These are phyloP conservation scores for Caenorhabditis remanei DNA, from an alignment of 1,140 invertebrate genomes.

Conservation along the genomic window DNA sequence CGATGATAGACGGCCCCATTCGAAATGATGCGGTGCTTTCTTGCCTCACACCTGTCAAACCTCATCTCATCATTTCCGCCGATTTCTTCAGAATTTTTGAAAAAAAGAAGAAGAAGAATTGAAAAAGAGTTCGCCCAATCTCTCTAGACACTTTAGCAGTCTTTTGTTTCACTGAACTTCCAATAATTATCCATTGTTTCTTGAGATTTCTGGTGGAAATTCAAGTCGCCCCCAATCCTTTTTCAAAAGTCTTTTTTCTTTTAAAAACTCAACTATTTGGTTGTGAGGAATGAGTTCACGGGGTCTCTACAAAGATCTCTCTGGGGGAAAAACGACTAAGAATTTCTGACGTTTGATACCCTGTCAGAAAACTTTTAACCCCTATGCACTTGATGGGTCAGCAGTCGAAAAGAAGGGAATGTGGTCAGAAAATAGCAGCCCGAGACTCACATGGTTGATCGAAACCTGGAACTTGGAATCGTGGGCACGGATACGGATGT, in stretches of 20 bases:
- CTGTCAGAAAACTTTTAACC: conserved; percentile 43
- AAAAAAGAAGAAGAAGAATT: background rate
- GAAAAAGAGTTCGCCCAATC: background rate
- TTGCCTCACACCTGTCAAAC: conserved; percentile 26
- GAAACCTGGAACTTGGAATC: conserved; percentile 65
- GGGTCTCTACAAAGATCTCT: background rate
- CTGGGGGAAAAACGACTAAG: background rate
- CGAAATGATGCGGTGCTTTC: background rate
- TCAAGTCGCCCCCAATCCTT: background rate
- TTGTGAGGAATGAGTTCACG: conserved; percentile 43
- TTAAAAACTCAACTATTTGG: background rate
- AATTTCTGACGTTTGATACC: conserved; percentile 48
- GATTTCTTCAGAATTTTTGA: background rate
- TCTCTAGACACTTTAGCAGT: background rate
- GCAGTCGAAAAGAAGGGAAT: background rate
- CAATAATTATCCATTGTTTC: conserved; percentile 4
- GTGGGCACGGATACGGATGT: conserved; percentile 67
- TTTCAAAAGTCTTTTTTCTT: background rate
- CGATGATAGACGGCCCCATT: conserved; percentile 44
- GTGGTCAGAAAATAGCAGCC: background rate
- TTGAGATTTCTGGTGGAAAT: background rate
- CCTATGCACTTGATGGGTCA: conserved; percentile 18
- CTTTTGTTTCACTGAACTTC: background rate
- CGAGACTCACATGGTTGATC: conserved; percentile 53
- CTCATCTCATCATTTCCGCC: conserved; percentile 26